Percentiles rank a stretch among this genome's conserved stretches.
phyloP scores from a whole-genome alignment of 2,888 invertebrate genomes.

The Hetaerina titia region DNA sequence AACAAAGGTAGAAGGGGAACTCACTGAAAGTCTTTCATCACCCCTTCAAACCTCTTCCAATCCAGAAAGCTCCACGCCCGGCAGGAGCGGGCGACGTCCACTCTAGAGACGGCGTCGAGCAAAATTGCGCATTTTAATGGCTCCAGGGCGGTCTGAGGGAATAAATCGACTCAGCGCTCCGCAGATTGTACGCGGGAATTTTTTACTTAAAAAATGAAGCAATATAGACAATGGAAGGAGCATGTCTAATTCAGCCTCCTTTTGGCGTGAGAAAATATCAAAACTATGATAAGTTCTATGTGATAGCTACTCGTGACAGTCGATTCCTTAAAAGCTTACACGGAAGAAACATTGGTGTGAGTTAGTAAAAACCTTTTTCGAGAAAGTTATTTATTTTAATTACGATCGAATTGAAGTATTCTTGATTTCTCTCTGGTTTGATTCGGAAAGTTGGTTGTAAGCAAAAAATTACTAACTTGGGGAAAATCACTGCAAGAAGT shows the following conservation, averaged over 20 bases:
- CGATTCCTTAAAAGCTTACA: no score
- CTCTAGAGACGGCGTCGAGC: neutral
- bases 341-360: no score
- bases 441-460: no score
- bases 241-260: neutral
- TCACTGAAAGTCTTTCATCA: neutral
- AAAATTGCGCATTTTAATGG: conserved; percentile 21
- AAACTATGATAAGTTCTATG: neutral
- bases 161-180: neutral
- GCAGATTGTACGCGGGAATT: neutral
- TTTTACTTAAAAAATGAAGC: neutral
- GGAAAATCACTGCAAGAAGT: no score
- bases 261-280: neutral
- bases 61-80: neutral
- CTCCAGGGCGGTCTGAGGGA: neutral
- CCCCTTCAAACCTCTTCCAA: neutral
- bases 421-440: no score
- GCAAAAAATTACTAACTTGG: no score
- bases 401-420: no score
- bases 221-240: neutral
- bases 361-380: no score
- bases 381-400: no score
- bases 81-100: neutral
- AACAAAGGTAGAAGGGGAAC: no score
- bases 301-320: no score